Base-by-base conservation (phyloP, 1,140 invertebrate genomes). In the Nasonia longicornis region DNA sequence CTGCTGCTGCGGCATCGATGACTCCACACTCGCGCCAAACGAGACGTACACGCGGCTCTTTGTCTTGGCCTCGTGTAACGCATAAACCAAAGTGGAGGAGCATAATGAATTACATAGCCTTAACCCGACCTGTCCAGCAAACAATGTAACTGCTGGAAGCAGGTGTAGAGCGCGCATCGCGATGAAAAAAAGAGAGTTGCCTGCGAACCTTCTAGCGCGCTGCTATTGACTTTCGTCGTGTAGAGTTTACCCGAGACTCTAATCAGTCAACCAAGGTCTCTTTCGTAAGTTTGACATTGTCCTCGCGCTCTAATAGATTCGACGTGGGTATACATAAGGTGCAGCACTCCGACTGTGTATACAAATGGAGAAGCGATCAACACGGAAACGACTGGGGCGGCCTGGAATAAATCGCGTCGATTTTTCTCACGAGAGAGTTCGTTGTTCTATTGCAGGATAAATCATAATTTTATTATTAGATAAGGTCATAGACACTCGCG, bases 241-340 rank as follows among this genome's bases (percentile, higher is more conserved):
- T 45, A 35, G 3, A 35, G 20, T 79, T 38, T 63, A 16, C 66
- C 16, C 12, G 58, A 73, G 58, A 3, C 69, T 71, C 72, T 63
- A 79, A 73, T 73, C 58, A 66, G 71, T 7, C 31, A 35, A 73
- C 35, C 52, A 79, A 79, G 71, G 70, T 42, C 70, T 79, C 52
- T 64, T 73, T 79, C 12, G 26, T 66, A 45, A 79, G 38, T 79
- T 66, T n/a, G 35, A 73, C 58, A 79, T 73, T 73, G 70, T 22
- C 52, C 71, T 79, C 38, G 58, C 35, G 58, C 22, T 45, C 16
- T 48, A 79, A 73, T 73, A 48, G 35, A 66, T 26, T 38, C 20
- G 42, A 71, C 38, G 31, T 52, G 3, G 22, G 26, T 10, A 35
- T 35, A 38, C 66, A 26, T 67, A 42, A 75, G 58, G 38, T 77